A percentile compares a stretch with the other conserved stretches of the same genome.
Evolutionary conservation across 2,113 vertebrate genomes (phyloP).

Genomic region (Ondatra zibethicus): DNA sequence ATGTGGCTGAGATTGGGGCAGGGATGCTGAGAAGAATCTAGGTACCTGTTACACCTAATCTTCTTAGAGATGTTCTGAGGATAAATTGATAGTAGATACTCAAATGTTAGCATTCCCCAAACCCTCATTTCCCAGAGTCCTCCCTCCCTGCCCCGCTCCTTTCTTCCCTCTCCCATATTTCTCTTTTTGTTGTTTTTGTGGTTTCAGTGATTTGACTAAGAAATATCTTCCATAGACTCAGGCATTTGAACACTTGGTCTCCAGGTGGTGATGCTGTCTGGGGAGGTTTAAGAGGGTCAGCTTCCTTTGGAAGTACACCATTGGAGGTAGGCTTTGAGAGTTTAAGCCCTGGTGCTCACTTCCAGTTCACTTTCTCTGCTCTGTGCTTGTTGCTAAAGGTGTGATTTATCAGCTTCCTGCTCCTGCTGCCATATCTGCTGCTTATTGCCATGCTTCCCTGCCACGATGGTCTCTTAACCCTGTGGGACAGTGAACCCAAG

Average conservation of each 20-base stretch:
- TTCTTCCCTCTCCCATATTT: too few species aligned
- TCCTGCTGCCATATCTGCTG: neutral
- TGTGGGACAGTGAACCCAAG: neutral
- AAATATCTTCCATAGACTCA: neutral
- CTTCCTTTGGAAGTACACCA: neutral
- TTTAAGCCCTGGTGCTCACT: neutral
- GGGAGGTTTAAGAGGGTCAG: neutral
- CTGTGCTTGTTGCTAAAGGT: neutral
- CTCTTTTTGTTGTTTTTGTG: neutral
- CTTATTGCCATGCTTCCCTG: neutral
- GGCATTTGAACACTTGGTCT: neutral
- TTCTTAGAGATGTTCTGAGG: neutral
- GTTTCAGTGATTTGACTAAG: neutral
- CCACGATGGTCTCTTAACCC: neutral
- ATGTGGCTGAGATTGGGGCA: neutral
- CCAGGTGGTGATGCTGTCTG: neutral
- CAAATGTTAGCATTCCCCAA: constrained; percentile 3
- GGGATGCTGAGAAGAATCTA: neutral
- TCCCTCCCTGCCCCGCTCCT: neutral
- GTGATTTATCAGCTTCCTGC: neutral
- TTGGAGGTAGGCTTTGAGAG: neutral
- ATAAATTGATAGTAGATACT: neutral
- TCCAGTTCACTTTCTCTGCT: neutral
- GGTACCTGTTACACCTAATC: neutral
- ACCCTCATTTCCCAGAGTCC: neutral